Base-by-base conservation (phyloP, 1,140 invertebrate species). In the Bradysia coprophila region DNA sequence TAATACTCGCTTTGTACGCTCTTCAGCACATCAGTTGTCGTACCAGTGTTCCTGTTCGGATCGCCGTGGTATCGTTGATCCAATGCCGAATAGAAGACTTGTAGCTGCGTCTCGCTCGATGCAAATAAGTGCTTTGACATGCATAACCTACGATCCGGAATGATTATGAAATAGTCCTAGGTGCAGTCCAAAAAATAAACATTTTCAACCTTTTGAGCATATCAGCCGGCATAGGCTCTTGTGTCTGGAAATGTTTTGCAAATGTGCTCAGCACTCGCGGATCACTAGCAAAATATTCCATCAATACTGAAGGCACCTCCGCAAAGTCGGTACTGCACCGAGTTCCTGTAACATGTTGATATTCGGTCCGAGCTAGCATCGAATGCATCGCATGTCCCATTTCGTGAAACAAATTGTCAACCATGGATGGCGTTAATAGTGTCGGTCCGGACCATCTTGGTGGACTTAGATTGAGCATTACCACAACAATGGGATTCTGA, bases 341-440 rank as follows among this genome's bases (percentile, higher is more conserved):
- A 1, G 96, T 98, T 45, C 93, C 94, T 20, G 91, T 90, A 15
- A 97, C 87, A 64, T 98, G 94, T 64, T 98, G 95, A 66, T 96
- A 93, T 43, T 76, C 72, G 1, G 94, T 95, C 48, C 89, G 71
- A 6, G 84, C 95, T 40, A 99, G 61, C 91, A 98, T 98, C 4
- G 94, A 98, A 64, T 98, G 96, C 70, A 99, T 81, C 5, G 95
- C 96, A 67, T 99, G 96, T 0, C 95, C 95, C 81, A 97, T 87
- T 70, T 98, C 95, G 57, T 99, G 96, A 63, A 98, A 98, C 21
- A 98, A 64, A 66, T 97, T 98, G 59, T 98, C 93, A 10, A 97
- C 78, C 45, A 84, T 78, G 13, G 75, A 70, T 1, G 86, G 82
- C 24, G 73, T 77, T 18, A 98, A 65, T 28, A 96, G 64, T 23